phyloP scores from a whole-genome alignment of 1,140 invertebrate genomes.

The Formica exsecta region DNA sequence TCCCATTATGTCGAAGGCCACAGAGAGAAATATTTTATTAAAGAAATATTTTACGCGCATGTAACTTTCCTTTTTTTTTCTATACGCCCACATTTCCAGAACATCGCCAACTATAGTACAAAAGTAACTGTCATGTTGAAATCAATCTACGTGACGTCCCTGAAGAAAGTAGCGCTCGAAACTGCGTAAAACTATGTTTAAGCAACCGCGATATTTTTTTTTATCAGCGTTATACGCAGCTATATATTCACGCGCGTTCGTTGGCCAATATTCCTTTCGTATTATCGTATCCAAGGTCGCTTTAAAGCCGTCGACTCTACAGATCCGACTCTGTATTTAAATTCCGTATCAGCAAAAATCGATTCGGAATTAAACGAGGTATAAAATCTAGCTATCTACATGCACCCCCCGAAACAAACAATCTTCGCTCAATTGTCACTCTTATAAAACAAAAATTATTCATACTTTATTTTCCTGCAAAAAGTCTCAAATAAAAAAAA shows the following conservation, averaged over 20 bases:
- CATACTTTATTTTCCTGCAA: not conserved
- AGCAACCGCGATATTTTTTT: conserved; percentile 30
- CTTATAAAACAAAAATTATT: not conserved
- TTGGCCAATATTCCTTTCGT: not conserved
- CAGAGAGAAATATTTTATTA: conserved; percentile 11
- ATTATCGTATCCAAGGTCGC: not conserved
- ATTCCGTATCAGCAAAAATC: not conserved
- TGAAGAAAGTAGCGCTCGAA: conserved; percentile 23
- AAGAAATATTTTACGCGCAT: not conserved
- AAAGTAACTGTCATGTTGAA: conserved; percentile 18
- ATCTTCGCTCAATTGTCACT: not conserved
- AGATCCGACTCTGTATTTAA: not conserved
- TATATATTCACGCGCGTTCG: not conserved
- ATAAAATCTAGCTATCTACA: not conserved
- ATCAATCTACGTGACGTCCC: conserved; percentile 32
- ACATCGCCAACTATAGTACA: not conserved
- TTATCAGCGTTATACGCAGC: not conserved
- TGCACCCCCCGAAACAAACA: not conserved
- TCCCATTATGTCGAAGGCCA: conserved; percentile 5
- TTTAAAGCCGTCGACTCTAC: not conserved
- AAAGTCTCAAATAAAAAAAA: not conserved
- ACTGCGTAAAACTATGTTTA: conserved; percentile 1
- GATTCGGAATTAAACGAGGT: not conserved
- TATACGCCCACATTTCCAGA: not conserved
- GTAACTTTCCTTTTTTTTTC: too few relatives aligned